These are phyloP conservation scores for Seira musarum DNA, from an alignment of 2,888 invertebrate species.

Conservation along the genomic window DNA sequence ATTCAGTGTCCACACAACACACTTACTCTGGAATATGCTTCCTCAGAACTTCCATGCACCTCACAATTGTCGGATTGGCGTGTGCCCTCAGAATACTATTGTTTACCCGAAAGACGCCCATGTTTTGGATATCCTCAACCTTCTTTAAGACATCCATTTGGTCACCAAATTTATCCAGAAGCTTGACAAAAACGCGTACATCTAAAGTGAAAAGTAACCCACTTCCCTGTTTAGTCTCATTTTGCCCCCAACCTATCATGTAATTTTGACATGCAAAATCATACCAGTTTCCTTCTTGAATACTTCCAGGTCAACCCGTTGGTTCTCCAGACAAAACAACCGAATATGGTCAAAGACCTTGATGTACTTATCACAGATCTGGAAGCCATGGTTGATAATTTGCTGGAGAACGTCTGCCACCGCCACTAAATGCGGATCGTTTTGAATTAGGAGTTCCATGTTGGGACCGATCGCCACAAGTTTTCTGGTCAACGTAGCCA, in stretches of 20 bases:
- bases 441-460: constrained; percentile 80
- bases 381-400: constrained; percentile 78
- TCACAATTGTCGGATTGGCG: constrained; percentile 81
- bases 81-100: constrained; percentile 81
- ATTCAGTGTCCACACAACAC: too few species aligned
- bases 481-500: constrained; percentile 84
- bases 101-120: constrained; percentile 83
- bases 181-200: constrained; percentile 78
- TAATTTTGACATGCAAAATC: constrained; percentile 45
- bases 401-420: constrained; percentile 77
- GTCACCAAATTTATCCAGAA: constrained; percentile 80
- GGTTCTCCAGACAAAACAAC: constrained; percentile 81
- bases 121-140: constrained; percentile 79
- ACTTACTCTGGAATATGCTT: constrained; percentile 79
- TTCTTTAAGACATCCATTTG: constrained; percentile 81
- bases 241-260: too few species aligned
- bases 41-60: constrained; percentile 80
- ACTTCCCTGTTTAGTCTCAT: too few species aligned
- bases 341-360: constrained; percentile 79
- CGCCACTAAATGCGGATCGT: constrained; percentile 77
- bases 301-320: constrained; percentile 77
- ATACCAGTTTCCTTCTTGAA: constrained; percentile 79
- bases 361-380: constrained; percentile 78
- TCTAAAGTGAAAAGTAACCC: constrained; percentile 71
- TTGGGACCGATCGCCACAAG: constrained; percentile 83